phyloP scores from a whole-genome alignment of 2,113 vertebrate genomes.

The Phylloscopus whistleri region DNA sequence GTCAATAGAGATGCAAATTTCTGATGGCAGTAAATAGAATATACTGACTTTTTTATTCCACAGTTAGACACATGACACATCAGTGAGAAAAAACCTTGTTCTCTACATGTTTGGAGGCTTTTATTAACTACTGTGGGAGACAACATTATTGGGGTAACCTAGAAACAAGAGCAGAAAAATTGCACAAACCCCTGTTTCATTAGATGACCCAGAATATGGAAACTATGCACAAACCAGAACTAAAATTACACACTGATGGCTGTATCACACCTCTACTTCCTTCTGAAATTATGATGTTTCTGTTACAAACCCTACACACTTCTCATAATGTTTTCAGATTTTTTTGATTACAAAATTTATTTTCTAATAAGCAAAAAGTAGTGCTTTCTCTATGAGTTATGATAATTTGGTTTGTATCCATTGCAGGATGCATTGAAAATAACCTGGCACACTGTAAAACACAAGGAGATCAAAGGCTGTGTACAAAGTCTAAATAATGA shows the following conservation, averaged over 20 bases:
- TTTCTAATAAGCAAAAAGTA: background rate
- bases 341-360: background rate
- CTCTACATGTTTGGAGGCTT: background rate
- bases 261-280: background rate
- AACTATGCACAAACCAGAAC: background rate
- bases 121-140: background rate
- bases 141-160: background rate
- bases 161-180: background rate
- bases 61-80: background rate
- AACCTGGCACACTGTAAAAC: background rate
- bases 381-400: background rate
- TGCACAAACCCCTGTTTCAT: background rate
- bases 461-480: background rate
- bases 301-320: background rate
- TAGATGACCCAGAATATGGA: background rate
- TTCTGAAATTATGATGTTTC: background rate
- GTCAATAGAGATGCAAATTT: background rate
- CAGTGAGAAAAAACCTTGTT: background rate
- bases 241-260: background rate
- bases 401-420: background rate
- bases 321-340: background rate
- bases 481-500: background rate
- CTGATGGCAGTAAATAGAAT: background rate
- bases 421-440: background rate
- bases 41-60: background rate